Evolutionary conservation across 1,140 invertebrate species (phyloP).

Genomic region (Venustaconcha ellipsiformis): DNA sequence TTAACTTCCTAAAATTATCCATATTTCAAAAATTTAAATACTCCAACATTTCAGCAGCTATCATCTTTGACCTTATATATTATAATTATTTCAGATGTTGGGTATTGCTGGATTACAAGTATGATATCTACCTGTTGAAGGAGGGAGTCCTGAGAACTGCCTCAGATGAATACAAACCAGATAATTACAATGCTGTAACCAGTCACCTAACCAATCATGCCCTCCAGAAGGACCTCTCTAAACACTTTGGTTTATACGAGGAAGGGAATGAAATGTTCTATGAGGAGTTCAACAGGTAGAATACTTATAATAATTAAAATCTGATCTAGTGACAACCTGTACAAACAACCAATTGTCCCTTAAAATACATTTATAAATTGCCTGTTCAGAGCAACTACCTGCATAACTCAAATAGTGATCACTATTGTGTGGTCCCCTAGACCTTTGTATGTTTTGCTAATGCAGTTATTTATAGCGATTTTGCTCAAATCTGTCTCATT

Average conservation of each 20-base stretch:
- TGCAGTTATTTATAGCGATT: no score
- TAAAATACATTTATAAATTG: neutral
- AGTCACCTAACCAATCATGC: slow-evolving; percentile 57
- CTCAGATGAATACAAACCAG: slow-evolving; percentile 47
- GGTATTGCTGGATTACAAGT: slow-evolving; percentile 49
- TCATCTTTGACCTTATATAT: no score
- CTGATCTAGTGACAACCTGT: neutral
- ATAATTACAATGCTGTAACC: slow-evolving; percentile 43
- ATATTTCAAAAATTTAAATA: no score
- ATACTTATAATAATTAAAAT: neutral
- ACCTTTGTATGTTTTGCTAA: no score
- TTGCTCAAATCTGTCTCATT: no score
- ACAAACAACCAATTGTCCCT: neutral
- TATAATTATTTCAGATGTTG: slow-evolving; percentile 41
- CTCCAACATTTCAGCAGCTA: no score
- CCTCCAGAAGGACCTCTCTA: slow-evolving; percentile 49
- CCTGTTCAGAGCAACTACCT: neutral
- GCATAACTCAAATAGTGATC: no score
- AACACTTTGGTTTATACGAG: slow-evolving; percentile 53
- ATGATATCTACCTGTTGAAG: slow-evolving; percentile 47
- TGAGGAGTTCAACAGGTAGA: slow-evolving; percentile 49
- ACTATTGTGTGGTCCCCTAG: no score
- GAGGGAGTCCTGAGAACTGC: slow-evolving; percentile 54
- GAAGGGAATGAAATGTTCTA: slow-evolving; percentile 60
- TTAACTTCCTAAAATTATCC: no score